Conservation (phyloP, 2,797 vertebrate genomes). For the Furcifer pardalis region DNA sequence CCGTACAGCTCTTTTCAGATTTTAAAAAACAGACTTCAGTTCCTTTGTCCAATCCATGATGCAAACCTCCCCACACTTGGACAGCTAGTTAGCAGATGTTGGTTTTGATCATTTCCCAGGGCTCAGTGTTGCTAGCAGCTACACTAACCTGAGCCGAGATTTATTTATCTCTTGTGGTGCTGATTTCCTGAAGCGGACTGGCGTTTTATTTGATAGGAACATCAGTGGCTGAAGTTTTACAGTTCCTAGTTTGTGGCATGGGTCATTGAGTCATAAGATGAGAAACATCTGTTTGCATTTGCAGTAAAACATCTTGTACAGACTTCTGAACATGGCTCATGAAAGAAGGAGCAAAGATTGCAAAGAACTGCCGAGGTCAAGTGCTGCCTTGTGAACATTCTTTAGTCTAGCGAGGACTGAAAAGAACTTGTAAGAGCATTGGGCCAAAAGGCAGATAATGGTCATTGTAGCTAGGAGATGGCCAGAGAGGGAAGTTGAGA, state of each 20-base stretch:
- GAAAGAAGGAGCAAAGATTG: constrained; percentile 34
- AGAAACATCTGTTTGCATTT: constrained; percentile 72
- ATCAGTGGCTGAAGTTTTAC: constrained; percentile 57
- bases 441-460: constrained; percentile 53
- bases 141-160: constrained; percentile 60
- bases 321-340: constrained; percentile 34
- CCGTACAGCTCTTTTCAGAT: background rate
- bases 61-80: constrained; percentile 57
- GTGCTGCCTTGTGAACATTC: constrained; percentile 34
- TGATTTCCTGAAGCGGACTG: constrained; percentile 56
- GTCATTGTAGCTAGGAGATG: constrained; percentile 45
- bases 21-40: background rate
- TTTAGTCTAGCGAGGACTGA: constrained; percentile 48
- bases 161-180: constrained; percentile 55
- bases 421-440: constrained; percentile 52
- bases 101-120: constrained; percentile 58
- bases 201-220: constrained; percentile 73
- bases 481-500: constrained; percentile 37
- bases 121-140: constrained; percentile 56
- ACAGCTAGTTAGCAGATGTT: constrained; percentile 62
- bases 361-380: constrained; percentile 50
- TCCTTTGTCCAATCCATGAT: constrained; percentile 32
- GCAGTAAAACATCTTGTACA: constrained; percentile 56
- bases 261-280: constrained; percentile 63
- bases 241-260: constrained; percentile 63